Conservation (phyloP, 2,113 vertebrate species). For the Labeo catla region DNA sequence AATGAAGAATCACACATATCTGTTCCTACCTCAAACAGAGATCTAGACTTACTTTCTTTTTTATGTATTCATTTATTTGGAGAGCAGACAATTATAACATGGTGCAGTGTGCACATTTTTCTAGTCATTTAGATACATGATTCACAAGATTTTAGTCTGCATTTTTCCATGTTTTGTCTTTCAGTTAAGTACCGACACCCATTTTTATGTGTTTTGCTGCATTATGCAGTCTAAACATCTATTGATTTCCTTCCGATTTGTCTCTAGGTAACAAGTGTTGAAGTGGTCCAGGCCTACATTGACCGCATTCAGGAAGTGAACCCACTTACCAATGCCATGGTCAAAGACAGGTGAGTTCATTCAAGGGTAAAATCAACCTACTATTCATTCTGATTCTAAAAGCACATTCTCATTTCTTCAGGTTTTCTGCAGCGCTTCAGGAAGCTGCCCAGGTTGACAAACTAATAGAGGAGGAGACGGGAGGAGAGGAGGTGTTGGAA, state of each 20-base stretch:
- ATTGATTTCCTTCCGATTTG: conserved; percentile 1
- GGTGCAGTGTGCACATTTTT: not conserved
- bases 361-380: not conserved
- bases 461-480: conserved; percentile 79
- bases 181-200: not conserved
- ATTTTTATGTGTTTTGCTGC: not conserved
- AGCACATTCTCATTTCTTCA: not conserved
- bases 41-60: no score
- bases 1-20: not conserved
- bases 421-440: conserved; percentile 81
- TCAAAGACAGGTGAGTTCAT: conserved; percentile 80
- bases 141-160: not conserved
- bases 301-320: conserved; percentile 86
- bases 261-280: conserved; percentile 80
- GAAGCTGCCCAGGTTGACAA: conserved; percentile 84
- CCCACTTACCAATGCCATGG: conserved; percentile 83
- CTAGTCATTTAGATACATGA: not conserved
- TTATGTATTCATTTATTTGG: not conserved
- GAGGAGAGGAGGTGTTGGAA: conserved; percentile 79
- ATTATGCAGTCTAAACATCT: not conserved
- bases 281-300: conserved; percentile 86
- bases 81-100: not conserved
- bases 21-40: no score
- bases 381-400: not conserved
- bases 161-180: not conserved